Conservation (phyloP, 2,113 vertebrate genomes). For the Callipepla squamata region DNA sequence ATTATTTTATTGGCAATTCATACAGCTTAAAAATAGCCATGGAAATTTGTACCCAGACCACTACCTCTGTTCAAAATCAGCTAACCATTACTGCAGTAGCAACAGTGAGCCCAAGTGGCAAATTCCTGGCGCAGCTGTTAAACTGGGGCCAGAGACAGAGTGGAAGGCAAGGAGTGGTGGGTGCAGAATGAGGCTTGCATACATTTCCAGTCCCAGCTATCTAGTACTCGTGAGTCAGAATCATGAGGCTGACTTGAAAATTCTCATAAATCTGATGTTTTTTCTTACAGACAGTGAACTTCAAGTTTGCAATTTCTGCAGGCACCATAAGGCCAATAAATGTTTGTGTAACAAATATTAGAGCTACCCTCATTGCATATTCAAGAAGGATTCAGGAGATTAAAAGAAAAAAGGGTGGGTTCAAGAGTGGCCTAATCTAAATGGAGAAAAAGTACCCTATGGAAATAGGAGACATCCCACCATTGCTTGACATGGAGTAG, state of each 20-base stretch:
- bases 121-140: conserved; percentile 3
- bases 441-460: background rate
- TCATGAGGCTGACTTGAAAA: background rate
- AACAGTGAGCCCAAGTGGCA: background rate
- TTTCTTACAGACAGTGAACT: background rate
- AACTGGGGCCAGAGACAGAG: background rate
- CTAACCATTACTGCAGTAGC: background rate
- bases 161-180: background rate
- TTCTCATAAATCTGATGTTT: background rate
- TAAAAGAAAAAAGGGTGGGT: background rate
- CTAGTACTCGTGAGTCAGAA: background rate
- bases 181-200: background rate
- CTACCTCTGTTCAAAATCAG: background rate
- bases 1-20: conserved; percentile 21
- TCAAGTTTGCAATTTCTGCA: background rate
- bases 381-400: background rate
- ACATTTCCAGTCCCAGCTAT: background rate
- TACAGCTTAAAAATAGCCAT: background rate
- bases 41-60: background rate
- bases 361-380: background rate
- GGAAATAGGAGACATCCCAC: background rate
- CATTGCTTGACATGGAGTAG: background rate
- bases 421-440: background rate
- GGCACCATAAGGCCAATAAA: background rate
- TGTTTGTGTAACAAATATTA: background rate